Evolutionary conservation across 2,797 vertebrate genomes (phyloP), one percentile per base, ranked within the genome.

Genomic region (Arvicola amphibius): DNA sequence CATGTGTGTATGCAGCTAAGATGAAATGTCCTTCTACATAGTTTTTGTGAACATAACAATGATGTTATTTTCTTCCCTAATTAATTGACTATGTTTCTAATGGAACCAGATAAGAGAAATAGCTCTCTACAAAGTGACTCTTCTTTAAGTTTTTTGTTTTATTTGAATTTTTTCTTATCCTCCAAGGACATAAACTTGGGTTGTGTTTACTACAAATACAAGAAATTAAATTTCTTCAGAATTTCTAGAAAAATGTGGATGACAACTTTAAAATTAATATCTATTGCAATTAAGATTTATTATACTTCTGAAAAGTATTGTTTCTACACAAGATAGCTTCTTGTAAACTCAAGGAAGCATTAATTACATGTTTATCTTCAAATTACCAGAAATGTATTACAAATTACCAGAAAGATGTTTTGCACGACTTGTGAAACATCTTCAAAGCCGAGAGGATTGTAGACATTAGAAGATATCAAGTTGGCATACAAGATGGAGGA

Each of bases 81-180:
- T 94, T 78, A 91, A 91, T 94, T 81, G n/a, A 94, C 69, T 93
- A 40, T 87, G 48, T 65, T 48, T 53, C 63, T 84, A 63, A 90
- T 92, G 27, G 17, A 95, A 88, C 32, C 43, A 92, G 59, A 92
- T 37, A 87, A 84, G 71, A 92, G 84, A 91, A 97, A 78, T 83
- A 29, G 40, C 56, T 87, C 27, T 92, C 32, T 23, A 37, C 14
- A 53, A 95, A 97, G 53, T 71, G 5, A 65, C 8, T n/a, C 23
- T 16, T 85, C 63, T 86, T 94, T 78, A 79, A 84, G 94, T 69
- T 83, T 13, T 43, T 11, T 25, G 67, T 96, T 93, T 81, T 79
- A 78, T 71, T 89, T 90, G n/a, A 78, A 95, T 88, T 65, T 76
- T 71, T 25, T 88, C 48, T 89, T 32, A 59, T 91, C 13, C 79